Evolutionary conservation across 2,113 vertebrate species (phyloP), one percentile per base, ranked within the genome.

Genomic region (Perca schrenkii): DNA sequence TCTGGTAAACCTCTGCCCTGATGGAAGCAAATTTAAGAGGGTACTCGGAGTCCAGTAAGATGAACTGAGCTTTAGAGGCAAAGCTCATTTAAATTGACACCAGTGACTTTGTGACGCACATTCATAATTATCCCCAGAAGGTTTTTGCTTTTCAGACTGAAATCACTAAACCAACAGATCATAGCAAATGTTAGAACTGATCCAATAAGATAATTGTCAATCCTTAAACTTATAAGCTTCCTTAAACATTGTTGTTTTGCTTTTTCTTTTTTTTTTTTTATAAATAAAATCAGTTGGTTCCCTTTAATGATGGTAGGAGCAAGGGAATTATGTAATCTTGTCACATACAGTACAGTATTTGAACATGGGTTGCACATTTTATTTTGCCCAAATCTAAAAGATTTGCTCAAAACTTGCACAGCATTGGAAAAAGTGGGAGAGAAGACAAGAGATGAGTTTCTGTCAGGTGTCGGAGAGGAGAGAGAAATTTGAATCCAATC

Each of bases 401-500:
- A 15, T 50, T 13, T 70, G 6, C 17, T 58, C 25, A 16, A 34
- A 57, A 58, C 11, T 2, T 49, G 8, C 14, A 0, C 2, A 28
- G 31, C 54, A 28, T 61, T 40, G 10, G 22, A 57, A n/a, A 31
- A 4, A 15, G 31, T 14, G 58, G 3, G 15, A 47, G 34, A 28
- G 47, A 4, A 2, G 22, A 49, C 3, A 25, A 5, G 21, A 53
- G 13, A 56, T 1, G 3, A 50, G 50, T 43, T 25, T 75, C 19
- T 61, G 56, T n/a, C 58, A 62, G 58, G 21, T 52, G 58, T 62
- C 7, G 16, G 19, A 10, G 56, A 58, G n/a, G 25, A 43, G 34
- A 43, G 47, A 28, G 21, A 49, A 11, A 43, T 68, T 50, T 57
- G 25, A 79, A 69, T 84, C 15, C 64, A 76, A 82, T 74, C 64